Evolutionary conservation across 2,888 invertebrate species (phyloP), one percentile per base, ranked within the genome.

Genomic region (Plusia festucae): DNA sequence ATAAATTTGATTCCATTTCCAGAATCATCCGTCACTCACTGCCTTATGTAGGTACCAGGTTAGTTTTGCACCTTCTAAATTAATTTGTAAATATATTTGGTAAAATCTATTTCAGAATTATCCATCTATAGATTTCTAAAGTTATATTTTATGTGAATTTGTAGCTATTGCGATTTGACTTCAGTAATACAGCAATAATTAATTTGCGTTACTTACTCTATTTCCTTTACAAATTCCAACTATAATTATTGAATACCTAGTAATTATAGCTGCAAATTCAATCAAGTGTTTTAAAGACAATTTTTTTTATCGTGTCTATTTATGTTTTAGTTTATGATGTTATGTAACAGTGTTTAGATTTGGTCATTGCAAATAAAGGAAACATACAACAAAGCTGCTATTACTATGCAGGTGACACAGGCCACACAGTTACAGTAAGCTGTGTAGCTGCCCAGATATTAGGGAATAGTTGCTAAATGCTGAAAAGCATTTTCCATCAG

Each of bases 1-100:
- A n/a, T n/a, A n/a, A n/a, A n/a, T n/a, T n/a, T n/a, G n/a, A n/a
- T n/a, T n/a, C n/a, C n/a, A n/a, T n/a, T 61, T 70, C 55, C 67
- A 54, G 57, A 53, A 64, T 67, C 56, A 60, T 62, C 30, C 40
- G 40, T n/a, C 34, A 34, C 34, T 34, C 13, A 2, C 40, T 46
- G 60, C 9, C 56, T 24, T n/a, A n/a, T n/a, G n/a, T n/a, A n/a
- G 56, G 73, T 49, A 32, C 54, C 65, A 56, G 68, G 65, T 72
- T 65, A 65, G 59, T 63, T 56, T 49, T 53, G 1, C 4, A 8
- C 15, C 34, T 58, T 54, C 6, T 46, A 13, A 20, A 2, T 24
- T 16, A 18, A 49, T 18, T 20, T 13, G 7, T n/a, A 5, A 6
- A 15, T n/a, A 32, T 27, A 11, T 13, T 24, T 40, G 22, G 2